Evolutionary conservation across 2,888 invertebrate species (phyloP).

Genomic region (Mythimna ferrago): DNA sequence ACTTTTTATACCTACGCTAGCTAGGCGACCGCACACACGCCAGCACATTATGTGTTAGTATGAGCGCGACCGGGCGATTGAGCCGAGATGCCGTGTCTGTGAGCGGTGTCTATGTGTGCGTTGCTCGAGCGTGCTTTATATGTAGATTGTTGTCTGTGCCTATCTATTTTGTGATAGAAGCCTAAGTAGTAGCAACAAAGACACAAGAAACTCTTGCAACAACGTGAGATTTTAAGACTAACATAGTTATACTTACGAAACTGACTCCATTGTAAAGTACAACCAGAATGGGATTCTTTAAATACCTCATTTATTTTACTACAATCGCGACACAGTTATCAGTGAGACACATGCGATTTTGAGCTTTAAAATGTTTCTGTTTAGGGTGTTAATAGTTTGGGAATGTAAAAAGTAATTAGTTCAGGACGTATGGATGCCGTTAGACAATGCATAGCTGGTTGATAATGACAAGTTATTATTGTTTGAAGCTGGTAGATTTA

Average conservation of each 20-base stretch:
- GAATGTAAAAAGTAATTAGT: slow-evolving; percentile 55
- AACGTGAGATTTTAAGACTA: slow-evolving; percentile 56
- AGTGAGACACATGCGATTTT: slow-evolving; percentile 31
- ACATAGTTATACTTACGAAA: slow-evolving; percentile 48
- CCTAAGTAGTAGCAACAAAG: slow-evolving; percentile 23
- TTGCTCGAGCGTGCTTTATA: too few species aligned
- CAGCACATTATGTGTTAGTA: too few species aligned
- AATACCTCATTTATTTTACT: slow-evolving; percentile 64
- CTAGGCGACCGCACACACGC: too few species aligned
- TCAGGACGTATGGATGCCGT: slow-evolving; percentile 57
- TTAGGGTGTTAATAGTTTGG: slow-evolving; percentile 36
- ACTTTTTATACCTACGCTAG: too few species aligned
- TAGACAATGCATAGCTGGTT: slow-evolving; percentile 60
- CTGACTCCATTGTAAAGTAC: slow-evolving; percentile 47
- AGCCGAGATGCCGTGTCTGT: too few species aligned
- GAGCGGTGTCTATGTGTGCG: too few species aligned
- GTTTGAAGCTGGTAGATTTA: slow-evolving; percentile 38
- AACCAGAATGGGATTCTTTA: slow-evolving; percentile 60
- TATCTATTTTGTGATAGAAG: too few species aligned
- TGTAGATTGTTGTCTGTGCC: too few species aligned
- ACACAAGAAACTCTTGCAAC: slow-evolving; percentile 47
- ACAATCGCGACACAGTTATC: slow-evolving; percentile 40
- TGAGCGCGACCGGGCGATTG: too few species aligned
- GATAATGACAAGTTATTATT: slow-evolving; percentile 60
- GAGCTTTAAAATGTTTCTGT: slow-evolving; percentile 1